These are phyloP conservation scores for Polyergus mexicanus DNA, from an alignment of 1,140 invertebrate genomes.

Conservation along the genomic window DNA sequence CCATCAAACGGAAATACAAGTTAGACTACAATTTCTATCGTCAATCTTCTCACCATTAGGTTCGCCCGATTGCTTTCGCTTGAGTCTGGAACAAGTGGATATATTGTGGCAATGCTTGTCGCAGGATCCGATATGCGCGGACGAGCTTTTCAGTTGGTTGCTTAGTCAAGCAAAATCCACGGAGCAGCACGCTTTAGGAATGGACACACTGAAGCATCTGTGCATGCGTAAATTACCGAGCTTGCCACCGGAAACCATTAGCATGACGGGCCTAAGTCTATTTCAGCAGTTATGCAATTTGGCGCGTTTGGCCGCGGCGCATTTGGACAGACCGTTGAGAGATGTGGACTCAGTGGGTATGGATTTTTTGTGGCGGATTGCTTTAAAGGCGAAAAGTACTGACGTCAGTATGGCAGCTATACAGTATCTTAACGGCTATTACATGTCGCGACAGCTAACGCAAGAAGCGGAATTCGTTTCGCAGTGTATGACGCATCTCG, in stretches of 20 bases:
- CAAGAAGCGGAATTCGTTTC: slow-evolving; percentile 97
- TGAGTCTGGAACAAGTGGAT: slow-evolving; percentile 96
- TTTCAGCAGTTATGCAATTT: slow-evolving; percentile 97
- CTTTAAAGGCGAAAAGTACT: slow-evolving; percentile 94
- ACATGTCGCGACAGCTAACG: slow-evolving; percentile 95
- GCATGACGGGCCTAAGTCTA: slow-evolving; percentile 95
- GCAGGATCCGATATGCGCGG: slow-evolving; percentile 92
- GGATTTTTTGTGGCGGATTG: slow-evolving; percentile 97
- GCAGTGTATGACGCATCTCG: slow-evolving; percentile 96
- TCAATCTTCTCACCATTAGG: slow-evolving; percentile 96
- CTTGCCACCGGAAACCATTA: slow-evolving; percentile 94
- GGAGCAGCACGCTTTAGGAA: slow-evolving; percentile 95
- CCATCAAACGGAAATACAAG: slow-evolving; percentile 96
- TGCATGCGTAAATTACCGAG: slow-evolving; percentile 96
- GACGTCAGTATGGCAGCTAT: slow-evolving; percentile 98
- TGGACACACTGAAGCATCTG: slow-evolving; percentile 95
- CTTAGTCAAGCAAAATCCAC: slow-evolving; percentile 95
- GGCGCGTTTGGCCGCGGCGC: slow-evolving; percentile 90
- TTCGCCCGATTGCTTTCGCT: slow-evolving; percentile 95
- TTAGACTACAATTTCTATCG: slow-evolving; percentile 95
- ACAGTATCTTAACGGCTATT: slow-evolving; percentile 96
- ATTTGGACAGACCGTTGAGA: slow-evolving; percentile 86
- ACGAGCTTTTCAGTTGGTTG: slow-evolving; percentile 97
- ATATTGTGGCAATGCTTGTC: slow-evolving; percentile 96
- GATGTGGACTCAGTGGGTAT: slow-evolving; percentile 90